Conservation (phyloP, 2,888 invertebrate genomes). For the Agonopterix heracliana region DNA sequence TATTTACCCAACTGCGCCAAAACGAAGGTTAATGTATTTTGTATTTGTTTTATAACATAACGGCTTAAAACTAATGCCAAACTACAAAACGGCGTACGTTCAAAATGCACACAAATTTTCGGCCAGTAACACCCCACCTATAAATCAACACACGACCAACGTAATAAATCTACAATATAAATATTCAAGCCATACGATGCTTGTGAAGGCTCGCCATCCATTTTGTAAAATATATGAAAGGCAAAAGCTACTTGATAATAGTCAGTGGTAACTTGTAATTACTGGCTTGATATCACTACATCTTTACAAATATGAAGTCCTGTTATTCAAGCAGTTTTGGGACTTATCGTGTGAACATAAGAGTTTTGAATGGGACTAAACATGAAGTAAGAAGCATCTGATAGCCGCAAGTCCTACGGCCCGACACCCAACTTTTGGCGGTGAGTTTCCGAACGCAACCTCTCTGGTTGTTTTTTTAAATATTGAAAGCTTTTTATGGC, state of each 20-base stretch:
- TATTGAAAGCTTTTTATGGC: constrained; percentile 10
- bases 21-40: no score
- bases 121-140: constrained; percentile 25
- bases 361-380: no score
- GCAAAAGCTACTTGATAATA: constrained; percentile 72
- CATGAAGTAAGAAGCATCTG: constrained; percentile 17
- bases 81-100: constrained; percentile 11
- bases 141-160: constrained; percentile 48
- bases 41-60: neutral
- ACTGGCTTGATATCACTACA: constrained; percentile 22
- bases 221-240: constrained; percentile 74
- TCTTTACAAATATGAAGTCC: no score
- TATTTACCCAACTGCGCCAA: no score
- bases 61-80: neutral
- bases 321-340: no score
- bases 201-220: constrained; percentile 56
- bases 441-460: constrained; percentile 25
- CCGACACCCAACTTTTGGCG: constrained; percentile 53
- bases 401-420: constrained; percentile 39
- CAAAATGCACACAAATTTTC: constrained; percentile 15
- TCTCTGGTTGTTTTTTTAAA: constrained; percentile 4
- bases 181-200: constrained; percentile 57
- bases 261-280: constrained; percentile 68
- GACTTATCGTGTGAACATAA: constrained; percentile 5
- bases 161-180: constrained; percentile 71